A percentile compares a stretch with the other conserved stretches of the same genome.
Conservation (phyloP, 30 jellyfish, hydroid and myxozoan genomes). For the Turritopsis dohrnii region DNA sequence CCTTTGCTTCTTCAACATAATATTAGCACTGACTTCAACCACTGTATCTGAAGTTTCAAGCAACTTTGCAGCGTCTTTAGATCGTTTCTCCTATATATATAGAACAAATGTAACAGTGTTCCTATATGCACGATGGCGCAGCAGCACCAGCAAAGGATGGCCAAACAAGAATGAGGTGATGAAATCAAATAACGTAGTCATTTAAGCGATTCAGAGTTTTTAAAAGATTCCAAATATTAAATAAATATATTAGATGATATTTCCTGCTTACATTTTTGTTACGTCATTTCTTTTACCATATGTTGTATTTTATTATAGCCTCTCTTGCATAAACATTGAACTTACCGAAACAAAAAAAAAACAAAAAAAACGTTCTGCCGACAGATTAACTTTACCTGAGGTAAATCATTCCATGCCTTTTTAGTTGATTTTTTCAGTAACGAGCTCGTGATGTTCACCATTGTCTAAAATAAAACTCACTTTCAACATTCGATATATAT, state of each 20-base stretch:
- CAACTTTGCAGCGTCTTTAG: not conserved
- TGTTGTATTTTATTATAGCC: too few species aligned
- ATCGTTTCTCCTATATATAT: conserved; percentile 21
- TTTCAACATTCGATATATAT: not conserved
- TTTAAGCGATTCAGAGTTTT: too few species aligned
- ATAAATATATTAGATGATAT: too few species aligned
- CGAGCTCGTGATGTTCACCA: conserved; percentile 15
- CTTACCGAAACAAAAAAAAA: too few species aligned
- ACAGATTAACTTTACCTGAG: not conserved
- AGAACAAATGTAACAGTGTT: too few species aligned
- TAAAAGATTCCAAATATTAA: too few species aligned
- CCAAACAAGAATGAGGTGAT: not conserved
- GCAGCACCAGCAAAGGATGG: too few species aligned
- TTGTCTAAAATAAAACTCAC: conserved; percentile 4
- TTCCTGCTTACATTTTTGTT: too few species aligned
- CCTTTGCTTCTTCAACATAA: not conserved
- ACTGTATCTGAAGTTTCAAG: conserved; percentile 5
- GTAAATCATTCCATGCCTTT: conserved; percentile 13
- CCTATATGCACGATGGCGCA: too few species aligned
- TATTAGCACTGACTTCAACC: conserved; percentile 22
- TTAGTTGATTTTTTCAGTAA: not conserved
- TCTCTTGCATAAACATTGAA: too few species aligned
- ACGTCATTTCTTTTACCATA: too few species aligned
- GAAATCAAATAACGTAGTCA: not conserved
- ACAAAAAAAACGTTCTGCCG: too few species aligned